Conservation (phyloP, 2,888 invertebrate species). For the Ochropleura plecta region DNA sequence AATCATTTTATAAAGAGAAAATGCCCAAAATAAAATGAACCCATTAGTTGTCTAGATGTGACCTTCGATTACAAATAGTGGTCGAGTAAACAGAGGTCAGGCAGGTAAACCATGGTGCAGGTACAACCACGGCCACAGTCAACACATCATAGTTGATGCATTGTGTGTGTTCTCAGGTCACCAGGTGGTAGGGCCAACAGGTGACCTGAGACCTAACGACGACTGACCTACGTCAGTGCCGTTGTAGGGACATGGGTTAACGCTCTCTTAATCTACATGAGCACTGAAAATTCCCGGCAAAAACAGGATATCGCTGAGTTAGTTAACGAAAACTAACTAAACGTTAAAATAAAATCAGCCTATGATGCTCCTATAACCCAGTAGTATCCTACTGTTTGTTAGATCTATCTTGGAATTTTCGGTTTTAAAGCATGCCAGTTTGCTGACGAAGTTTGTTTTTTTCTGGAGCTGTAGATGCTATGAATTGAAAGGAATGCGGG, state of each 20-base stretch:
- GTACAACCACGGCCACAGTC: neutral
- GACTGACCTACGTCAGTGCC: too few relatives aligned
- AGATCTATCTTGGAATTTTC: neutral
- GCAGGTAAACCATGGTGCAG: neutral
- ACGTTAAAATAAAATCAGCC: neutral
- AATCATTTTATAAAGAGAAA: neutral
- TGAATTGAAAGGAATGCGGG: conserved; percentile 1
- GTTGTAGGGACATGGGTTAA: neutral
- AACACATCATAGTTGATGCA: neutral
- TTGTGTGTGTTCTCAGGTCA: neutral
- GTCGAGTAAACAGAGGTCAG: neutral
- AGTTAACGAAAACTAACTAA: neutral
- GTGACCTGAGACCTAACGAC: too few relatives aligned
- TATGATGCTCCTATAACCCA: too few relatives aligned
- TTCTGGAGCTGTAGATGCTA: neutral
- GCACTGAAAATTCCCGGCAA: neutral
- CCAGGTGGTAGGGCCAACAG: neutral
- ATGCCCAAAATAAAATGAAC: neutral
- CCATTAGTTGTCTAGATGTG: conserved; percentile 8
- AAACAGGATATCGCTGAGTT: neutral
- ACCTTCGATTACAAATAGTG: neutral
- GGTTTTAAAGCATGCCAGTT: neutral
- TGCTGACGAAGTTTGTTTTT: neutral
- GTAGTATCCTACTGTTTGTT: neutral
- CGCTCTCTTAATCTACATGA: neutral